Evolutionary conservation across 1,140 invertebrate genomes (phyloP), one percentile per base, ranked within the genome.

Genomic region (Caenorhabditis tropicalis): DNA sequence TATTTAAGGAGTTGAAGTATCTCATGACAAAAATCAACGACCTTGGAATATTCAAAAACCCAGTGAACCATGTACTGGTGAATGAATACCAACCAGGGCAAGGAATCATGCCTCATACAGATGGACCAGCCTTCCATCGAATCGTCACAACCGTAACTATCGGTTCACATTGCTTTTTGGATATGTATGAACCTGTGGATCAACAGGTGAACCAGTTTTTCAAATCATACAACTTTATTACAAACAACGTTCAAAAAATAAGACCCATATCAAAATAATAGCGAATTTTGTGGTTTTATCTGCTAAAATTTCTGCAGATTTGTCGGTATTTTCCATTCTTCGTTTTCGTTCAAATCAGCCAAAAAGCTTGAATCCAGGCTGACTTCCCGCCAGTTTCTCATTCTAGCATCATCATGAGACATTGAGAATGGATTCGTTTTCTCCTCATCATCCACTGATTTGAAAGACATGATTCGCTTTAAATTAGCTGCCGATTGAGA

Each of bases 101-200:
- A 24, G 60, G 70, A 29, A 56, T 81, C 81, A 88, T 82, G 94
- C 95, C 97, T 4, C 97, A 99, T 93, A 94, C 95, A 53, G 97
- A 99, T 93, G 97, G 97, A 1, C 94, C 95, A 2, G 92, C 98
- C 12, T 99, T 98, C 92, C 95, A 94, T 92, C 96, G 97, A 19
- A 95, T 94, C 29, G 95, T 99, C 58, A 95, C 95, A 15, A 99
- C 97, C 1, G 95, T 99, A 56, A 96, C 94, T 86, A 94, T 96
- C 88, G 96, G 96, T 0, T 96, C 95, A 0, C 95, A 97, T 91
- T 95, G 95, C 36, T 89, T 98, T 16, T 92, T 99, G 65, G 94
- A 97, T 89, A 97, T 97, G 92, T 94, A 94, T 88, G 93, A 94
- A 90, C 92, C 92, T 29, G 24, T 91, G 15, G 80, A 87, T 74